These are phyloP conservation scores for Cheilosia soror DNA, from an alignment of 2,888 invertebrate species.

Conservation along the genomic window DNA sequence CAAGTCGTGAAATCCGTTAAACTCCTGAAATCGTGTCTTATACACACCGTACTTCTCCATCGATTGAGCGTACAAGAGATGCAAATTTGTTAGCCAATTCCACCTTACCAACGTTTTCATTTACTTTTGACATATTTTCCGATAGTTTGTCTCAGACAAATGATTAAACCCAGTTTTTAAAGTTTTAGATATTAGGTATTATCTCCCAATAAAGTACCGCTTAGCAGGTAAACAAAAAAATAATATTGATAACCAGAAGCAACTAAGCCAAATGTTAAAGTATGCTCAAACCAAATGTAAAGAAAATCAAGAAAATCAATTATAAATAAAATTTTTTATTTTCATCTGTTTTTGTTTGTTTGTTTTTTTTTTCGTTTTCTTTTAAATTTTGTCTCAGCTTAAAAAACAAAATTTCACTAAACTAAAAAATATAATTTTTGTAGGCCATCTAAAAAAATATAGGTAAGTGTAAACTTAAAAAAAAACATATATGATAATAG, in stretches of 20 bases:
- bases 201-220: too few species aligned
- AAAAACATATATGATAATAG: constrained; percentile 25
- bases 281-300: constrained; percentile 20
- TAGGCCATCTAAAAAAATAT: constrained; percentile 56
- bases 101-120: too few species aligned
- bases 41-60: too few species aligned
- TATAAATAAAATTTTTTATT: constrained; percentile 67
- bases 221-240: background rate
- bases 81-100: too few species aligned
- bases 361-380: constrained; percentile 27
- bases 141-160: too few species aligned
- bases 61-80: too few species aligned
- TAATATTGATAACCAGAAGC: background rate
- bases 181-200: too few species aligned
- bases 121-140: too few species aligned
- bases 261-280: constrained; percentile 4
- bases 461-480: constrained; percentile 53
- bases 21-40: too few species aligned
- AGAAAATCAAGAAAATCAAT: constrained; percentile 54
- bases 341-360: constrained; percentile 30
- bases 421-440: constrained; percentile 57
- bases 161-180: too few species aligned
- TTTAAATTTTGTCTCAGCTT: constrained; percentile 42
- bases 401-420: constrained; percentile 56
- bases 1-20: too few species aligned